These are phyloP conservation scores for Fregata magnificens DNA, from an alignment of 2,113 vertebrate genomes.

Conservation along the genomic window DNA sequence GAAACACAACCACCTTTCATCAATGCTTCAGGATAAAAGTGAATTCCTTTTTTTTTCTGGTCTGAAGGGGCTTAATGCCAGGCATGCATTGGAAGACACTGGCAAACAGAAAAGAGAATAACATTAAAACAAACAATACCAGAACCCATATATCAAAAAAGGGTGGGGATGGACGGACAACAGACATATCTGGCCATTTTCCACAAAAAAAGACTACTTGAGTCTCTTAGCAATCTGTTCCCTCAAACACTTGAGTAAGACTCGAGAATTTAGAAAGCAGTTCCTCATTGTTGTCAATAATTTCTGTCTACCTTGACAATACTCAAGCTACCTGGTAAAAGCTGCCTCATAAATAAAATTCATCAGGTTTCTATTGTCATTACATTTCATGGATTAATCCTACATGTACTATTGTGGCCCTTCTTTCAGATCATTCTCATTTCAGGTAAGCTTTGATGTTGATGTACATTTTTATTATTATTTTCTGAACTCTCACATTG, in stretches of 20 bases:
- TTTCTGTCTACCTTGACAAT: neutral
- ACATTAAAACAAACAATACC: neutral
- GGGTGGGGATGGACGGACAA: neutral
- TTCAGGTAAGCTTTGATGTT: neutral
- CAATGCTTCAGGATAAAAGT: neutral
- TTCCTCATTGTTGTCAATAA: neutral
- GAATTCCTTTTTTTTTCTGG: neutral
- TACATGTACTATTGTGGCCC: neutral
- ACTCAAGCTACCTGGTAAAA: neutral
- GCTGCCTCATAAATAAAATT: neutral
- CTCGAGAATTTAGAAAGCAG: neutral
- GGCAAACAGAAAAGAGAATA: neutral
- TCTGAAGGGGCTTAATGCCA: neutral
- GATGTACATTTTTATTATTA: neutral
- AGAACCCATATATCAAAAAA: neutral
- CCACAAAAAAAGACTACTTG: neutral
- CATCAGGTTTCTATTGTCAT: neutral
- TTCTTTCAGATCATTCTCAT: neutral
- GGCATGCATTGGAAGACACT: neutral
- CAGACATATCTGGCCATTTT: neutral
- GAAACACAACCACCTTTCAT: conserved; percentile 36
- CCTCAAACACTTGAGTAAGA: neutral
- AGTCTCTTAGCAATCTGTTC: neutral
- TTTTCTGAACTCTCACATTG: neutral
- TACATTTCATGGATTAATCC: neutral